Conservation (phyloP, 2,888 invertebrate species). For the Chymomyza procnemis region DNA sequence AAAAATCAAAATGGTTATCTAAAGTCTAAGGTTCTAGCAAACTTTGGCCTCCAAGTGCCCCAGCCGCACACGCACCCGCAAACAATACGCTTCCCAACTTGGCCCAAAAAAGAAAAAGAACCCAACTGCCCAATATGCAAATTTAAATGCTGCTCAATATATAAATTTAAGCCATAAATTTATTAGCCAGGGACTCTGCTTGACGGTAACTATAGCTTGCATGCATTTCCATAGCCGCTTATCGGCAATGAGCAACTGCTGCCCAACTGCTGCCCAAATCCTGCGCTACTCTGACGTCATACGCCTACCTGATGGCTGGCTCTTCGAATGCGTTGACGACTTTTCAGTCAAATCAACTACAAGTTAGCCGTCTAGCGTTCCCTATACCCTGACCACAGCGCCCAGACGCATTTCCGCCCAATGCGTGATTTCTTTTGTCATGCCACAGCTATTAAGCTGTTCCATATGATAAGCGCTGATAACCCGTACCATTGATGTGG, state of each 20-base stretch:
- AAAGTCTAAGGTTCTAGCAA: background rate
- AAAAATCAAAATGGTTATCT: background rate
- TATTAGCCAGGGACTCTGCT: background rate
- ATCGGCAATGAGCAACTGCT: background rate
- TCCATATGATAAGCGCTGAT: background rate
- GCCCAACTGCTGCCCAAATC: background rate
- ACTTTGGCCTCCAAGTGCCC: no score
- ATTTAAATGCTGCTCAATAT: background rate
- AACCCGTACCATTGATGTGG: slow-evolving; percentile 5
- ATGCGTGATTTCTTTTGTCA: no score
- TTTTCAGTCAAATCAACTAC: no score
- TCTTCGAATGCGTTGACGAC: no score
- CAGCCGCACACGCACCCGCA: no score
- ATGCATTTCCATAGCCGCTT: background rate
- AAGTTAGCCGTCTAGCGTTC: no score
- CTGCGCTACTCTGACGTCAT: background rate
- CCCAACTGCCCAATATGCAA: background rate
- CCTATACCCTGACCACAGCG: no score
- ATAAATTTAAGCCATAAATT: background rate
- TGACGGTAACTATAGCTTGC: background rate
- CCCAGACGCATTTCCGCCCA: no score
- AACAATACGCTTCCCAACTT: no score
- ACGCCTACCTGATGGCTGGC: background rate
- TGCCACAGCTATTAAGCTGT: no score
- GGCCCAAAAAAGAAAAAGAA: no score